phyloP scores from a whole-genome alignment of 2,113 vertebrate species.

The Calonectris borealis region DNA sequence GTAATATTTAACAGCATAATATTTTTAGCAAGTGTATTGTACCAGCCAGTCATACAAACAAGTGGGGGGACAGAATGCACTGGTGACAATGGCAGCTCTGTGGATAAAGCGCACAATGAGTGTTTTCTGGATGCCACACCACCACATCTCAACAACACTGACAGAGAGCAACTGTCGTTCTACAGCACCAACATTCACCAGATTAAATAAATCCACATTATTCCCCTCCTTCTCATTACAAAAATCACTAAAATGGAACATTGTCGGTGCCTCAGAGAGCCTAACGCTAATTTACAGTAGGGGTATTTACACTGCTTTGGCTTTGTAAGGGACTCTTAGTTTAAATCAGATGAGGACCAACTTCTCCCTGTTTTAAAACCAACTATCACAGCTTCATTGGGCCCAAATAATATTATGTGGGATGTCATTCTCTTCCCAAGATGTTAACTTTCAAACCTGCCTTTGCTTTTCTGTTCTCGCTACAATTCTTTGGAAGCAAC shows the following conservation, averaged over 20 bases:
- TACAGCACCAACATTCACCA: constrained; percentile 65
- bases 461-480: not conserved
- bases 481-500: not conserved
- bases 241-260: constrained; percentile 47
- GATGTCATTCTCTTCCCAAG: not conserved
- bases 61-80: constrained; percentile 8
- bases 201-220: constrained; percentile 67
- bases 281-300: constrained; percentile 23
- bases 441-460: not conserved
- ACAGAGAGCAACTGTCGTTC: constrained; percentile 62
- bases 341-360: not conserved
- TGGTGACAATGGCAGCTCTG: constrained; percentile 55
- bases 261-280: constrained; percentile 1
- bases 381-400: not conserved
- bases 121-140: constrained; percentile 33
- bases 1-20: constrained; percentile 49
- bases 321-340: not conserved
- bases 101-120: constrained; percentile 35
- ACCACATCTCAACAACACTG: constrained; percentile 48
- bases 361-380: not conserved
- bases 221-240: constrained; percentile 27
- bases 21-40: constrained; percentile 40
- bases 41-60: constrained; percentile 39
- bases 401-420: not conserved
- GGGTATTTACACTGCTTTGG: constrained; percentile 5